Evolutionary conservation across 2,113 vertebrate species (phyloP).

Genomic region (Corythornis cristatus): DNA sequence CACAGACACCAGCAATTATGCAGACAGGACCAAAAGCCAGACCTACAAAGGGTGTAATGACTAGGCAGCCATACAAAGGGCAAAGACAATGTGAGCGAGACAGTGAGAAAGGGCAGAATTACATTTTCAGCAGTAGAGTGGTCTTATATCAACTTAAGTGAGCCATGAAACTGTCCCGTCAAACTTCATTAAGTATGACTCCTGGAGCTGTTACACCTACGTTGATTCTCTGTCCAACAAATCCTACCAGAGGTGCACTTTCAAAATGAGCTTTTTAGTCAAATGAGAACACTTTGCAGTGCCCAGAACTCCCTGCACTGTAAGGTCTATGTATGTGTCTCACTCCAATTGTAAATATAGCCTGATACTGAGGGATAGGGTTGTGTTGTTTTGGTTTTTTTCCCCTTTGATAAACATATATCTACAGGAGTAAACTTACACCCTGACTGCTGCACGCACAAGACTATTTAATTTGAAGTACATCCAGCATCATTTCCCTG

Average conservation of each 20-base stretch:
- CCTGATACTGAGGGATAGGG: neutral
- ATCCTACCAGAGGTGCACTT: neutral
- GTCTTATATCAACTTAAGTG: neutral
- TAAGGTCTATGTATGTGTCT: neutral
- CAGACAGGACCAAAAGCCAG: neutral
- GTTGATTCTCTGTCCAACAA: neutral
- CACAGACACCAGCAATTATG: neutral
- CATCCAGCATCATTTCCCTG: neutral
- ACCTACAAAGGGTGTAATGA: neutral
- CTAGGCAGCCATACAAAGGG: rapidly evolving
- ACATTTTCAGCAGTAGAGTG: neutral
- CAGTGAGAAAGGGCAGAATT: neutral
- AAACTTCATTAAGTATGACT: neutral
- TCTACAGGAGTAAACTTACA: neutral
- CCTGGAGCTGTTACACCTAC: neutral
- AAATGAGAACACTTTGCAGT: neutral
- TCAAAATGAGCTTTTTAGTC: neutral
- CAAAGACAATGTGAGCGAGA: neutral
- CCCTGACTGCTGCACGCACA: neutral
- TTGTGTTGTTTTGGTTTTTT: too few species aligned
- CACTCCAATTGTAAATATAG: neutral
- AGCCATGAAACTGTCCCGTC: neutral
- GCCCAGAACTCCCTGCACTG: neutral
- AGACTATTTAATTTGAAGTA: neutral
- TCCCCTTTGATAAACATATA: neutral